Evolutionary conservation across 2,797 vertebrate species (phyloP), one percentile per base, ranked within the genome.

Genomic region (Gadopsis bispinosus): DNA sequence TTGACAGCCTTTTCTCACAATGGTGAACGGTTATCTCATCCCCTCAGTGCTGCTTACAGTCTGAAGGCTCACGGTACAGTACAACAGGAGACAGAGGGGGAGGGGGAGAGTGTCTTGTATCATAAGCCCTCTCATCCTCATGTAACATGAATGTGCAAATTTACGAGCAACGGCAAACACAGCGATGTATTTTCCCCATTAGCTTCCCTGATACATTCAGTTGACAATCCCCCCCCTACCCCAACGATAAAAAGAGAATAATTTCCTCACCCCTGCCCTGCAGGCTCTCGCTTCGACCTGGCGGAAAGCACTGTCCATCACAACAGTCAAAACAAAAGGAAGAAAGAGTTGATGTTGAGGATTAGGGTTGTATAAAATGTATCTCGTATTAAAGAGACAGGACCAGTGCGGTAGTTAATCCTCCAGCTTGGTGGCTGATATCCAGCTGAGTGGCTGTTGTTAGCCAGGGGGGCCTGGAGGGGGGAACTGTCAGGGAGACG

Each of bases 291-390:
- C 59, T 43, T 37, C 16, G 35, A 61, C 77, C 66, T 9, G 5
- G 50, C 14, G 2, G 65, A 81, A 80, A 85, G 82, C 9, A 47
- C 75, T 59, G 84, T 92, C 83, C 90, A 85, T 91, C 77, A 84
- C 59, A 47, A 12, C 58, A 76, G 87, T 89, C 82, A 87, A 88
- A 92, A 91, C 85, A 92, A 87, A 89, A 75, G 62, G 73, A 84
- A 58, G 79, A 83, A 88, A 83, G 50, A 85, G 75, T 80, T 84
- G 63, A 89, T 75, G 69, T 77, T 72, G 69, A 84, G 90, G 91
- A 93, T 94, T 94, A 93, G 73, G 19, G 1, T 83, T 92, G 91
- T 92, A 81, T 89, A 92, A 93, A 92, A 93, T 92, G 83, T 91
- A 89, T 91, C 86, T 88, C 58, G 83, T 80, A 78, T 90, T 88